A percentile compares a stretch with the other conserved stretches of the same genome.
Evolutionary conservation across 1,140 invertebrate species (phyloP).

Genomic region (Polyergus mexicanus): DNA sequence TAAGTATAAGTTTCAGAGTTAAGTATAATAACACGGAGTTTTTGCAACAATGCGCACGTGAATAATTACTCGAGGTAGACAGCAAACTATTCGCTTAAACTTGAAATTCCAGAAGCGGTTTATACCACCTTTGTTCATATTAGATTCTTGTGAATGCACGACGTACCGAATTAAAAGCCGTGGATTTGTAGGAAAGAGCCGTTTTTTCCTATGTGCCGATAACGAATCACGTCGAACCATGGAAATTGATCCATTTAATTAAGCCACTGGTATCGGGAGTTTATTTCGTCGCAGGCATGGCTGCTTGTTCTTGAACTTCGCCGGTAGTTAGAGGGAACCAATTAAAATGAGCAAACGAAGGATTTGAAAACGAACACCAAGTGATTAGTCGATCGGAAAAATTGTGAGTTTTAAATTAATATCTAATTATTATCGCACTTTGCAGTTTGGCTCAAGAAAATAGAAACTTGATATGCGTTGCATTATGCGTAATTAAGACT

Average conservation of each 20-base stretch:
- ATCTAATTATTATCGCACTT: not conserved
- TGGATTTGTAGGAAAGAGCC: not conserved
- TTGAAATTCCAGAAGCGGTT: conserved; percentile 44
- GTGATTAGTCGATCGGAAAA: not conserved
- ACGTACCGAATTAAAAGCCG: conserved; percentile 19
- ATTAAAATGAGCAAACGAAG: conserved; percentile 27
- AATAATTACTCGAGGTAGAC: conserved; percentile 33
- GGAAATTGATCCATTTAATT: conserved; percentile 40
- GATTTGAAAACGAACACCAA: not conserved
- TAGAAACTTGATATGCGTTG: not conserved
- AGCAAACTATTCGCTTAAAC: conserved; percentile 54
- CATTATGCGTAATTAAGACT: not conserved
- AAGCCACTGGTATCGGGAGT: not conserved
- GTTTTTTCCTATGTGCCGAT: conserved; percentile 13
- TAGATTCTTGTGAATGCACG: conserved; percentile 36
- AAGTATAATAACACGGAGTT: conserved; percentile 37
- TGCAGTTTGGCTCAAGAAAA: not conserved
- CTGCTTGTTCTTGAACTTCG: conserved; percentile 3
- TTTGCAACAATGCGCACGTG: conserved; percentile 47
- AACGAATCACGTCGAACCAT: conserved; percentile 19
- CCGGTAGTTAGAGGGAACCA: not conserved
- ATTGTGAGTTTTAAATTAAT: not conserved
- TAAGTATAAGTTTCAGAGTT: conserved; percentile 10
- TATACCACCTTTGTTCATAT: not conserved
- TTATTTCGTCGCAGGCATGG: conserved; percentile 11